Evolutionary conservation across 2,797 vertebrate species (phyloP), one percentile per base, ranked within the genome.

Genomic region (Selene dorsalis): DNA sequence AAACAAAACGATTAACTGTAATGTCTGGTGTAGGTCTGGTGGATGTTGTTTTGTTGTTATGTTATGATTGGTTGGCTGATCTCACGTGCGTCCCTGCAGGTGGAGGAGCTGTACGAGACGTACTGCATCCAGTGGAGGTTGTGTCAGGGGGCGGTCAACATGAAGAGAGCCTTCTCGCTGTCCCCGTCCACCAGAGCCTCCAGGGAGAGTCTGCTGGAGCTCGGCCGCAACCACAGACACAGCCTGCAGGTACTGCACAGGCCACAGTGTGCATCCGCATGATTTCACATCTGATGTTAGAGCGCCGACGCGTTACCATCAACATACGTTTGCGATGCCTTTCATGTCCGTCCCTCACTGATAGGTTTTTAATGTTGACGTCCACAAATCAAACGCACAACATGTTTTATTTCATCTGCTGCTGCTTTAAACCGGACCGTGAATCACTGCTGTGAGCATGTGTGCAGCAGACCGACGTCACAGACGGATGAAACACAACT

Each of bases 91-190:
- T 72, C 12, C 22, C 10, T 55, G n/a, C 86, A 99, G 98, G 96
- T 99, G 52, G 98, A 99, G 30, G 98, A 99, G 85, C 93, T 99
- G 22, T 97, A 97, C 8, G 98, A 99, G 91, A 95, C 95, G 0
- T 99, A 98, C 3, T 96, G 96, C 48, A 94, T 99, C 85, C 97
- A 98, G 93, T 97, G 96, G 95, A 92, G 96, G 63, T 91, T 99
- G 73, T 94, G 96, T 41, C 95, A 97, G 39, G 98, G 98, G 0
- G 97, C 96, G 0, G 87, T 94, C 57, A 98, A 98, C 92, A 99
- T 99, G 98, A 98, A 96, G 88, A 94, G 92, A 11, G 98, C 98
- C 13, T 99, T 97, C 85, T 94, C 96, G 9, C 84, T 95, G 57
- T 93, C 95, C 8, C 96, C 97, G 0, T 94, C 95, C 57, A 96